These are phyloP conservation scores for Drosophila eohydei DNA, from an alignment of 2,888 invertebrate species.

Conservation along the genomic window DNA sequence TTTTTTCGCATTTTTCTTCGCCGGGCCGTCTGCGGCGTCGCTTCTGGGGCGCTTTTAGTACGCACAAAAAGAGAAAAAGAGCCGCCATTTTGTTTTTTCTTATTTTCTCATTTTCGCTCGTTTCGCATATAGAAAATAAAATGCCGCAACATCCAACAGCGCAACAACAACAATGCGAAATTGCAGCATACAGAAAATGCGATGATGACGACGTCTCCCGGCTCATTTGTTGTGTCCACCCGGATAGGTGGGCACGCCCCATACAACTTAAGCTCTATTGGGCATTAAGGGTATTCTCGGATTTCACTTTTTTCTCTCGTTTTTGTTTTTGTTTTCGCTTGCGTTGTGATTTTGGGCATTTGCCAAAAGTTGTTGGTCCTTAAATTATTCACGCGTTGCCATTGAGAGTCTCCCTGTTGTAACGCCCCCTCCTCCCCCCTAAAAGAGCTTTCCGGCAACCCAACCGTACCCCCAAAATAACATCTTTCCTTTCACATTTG, in stretches of 20 bases:
- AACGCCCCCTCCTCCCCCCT: neutral
- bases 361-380: slow-evolving; percentile 66
- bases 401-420: slow-evolving; percentile 34
- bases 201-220: slow-evolving; percentile 41
- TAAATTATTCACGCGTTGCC: slow-evolving; percentile 74
- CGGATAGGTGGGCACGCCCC: slow-evolving; percentile 23
- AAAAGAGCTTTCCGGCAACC: neutral
- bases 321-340: slow-evolving; percentile 7
- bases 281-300: slow-evolving; percentile 74
- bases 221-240: slow-evolving; percentile 56
- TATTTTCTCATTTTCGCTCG: slow-evolving; percentile 75
- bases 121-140: slow-evolving; percentile 79
- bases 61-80: slow-evolving; percentile 78
- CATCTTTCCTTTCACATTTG: slow-evolving; percentile 30
- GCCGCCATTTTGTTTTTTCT: slow-evolving; percentile 82
- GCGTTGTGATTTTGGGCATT: slow-evolving; percentile 53
- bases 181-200: slow-evolving; percentile 66
- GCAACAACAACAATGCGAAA: slow-evolving; percentile 45
- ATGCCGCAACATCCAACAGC: slow-evolving; percentile 67
- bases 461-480: neutral
- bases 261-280: slow-evolving; percentile 72
- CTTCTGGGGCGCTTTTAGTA: slow-evolving; percentile 76
- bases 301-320: slow-evolving; percentile 30
- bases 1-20: slow-evolving; percentile 79
- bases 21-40: slow-evolving; percentile 35